Evolutionary conservation across 2,797 vertebrate species (phyloP), one percentile per base, ranked within the genome.

Genomic region (Sciurus vulgaris): DNA sequence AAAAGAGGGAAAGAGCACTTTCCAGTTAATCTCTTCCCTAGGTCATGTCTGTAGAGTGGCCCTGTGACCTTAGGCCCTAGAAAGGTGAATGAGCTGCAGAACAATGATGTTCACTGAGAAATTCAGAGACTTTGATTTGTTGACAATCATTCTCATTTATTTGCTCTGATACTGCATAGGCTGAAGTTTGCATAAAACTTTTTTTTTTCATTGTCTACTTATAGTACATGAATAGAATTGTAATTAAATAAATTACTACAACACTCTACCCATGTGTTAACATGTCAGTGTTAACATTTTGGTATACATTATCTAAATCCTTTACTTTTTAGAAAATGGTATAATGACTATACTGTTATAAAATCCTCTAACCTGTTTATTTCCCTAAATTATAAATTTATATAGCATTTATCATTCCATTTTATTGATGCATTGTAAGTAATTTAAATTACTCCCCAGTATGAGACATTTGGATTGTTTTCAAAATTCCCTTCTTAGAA

Each of bases 401-500:
- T 38, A 14, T 78, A 35, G 0, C 8, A 70, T 83, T 82, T 88
- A 61, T 65, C 35, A 92, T 70, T 78, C 12, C 44, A 63, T 72
- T 88, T 93, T 86, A 72, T 18, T 86, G 2, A 24, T 73, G 54
- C 3, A 74, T 1, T 5, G 65, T 83, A 30, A 63, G 81, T 93
- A 44, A 54, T 47, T 78, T 85, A 69, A 83, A 51, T 86, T 82
- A 38, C 44, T 41, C 11, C 11, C 0, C 24, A 59, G 54, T 51
- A 5, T 13, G 5, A n/a, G 38, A 47, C 7, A 81, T 69, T 82
- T 82, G 20, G 61, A 47, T 79, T 78, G 12, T 41, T 94, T 59
- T 63, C 49, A 63, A n/a, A 79, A 72, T 82, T 95, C 88, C 67
- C 69, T 91, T 86, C 8, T 11, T 89, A 47, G 20, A 83, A 92